Evolutionary conservation across 2,797 vertebrate genomes (phyloP).

Genomic region (Leptodactylus fallax): DNA sequence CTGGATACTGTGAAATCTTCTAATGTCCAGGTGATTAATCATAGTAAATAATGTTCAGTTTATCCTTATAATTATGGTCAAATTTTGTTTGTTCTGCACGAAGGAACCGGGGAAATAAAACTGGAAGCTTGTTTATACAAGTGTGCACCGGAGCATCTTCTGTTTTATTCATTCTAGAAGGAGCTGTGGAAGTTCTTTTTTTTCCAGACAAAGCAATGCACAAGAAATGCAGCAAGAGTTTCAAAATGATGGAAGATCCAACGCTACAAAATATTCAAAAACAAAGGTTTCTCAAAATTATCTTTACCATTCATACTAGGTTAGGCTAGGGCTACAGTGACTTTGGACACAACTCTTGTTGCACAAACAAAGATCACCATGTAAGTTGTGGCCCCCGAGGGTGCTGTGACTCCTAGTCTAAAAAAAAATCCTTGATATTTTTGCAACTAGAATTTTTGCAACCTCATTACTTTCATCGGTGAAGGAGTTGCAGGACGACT

Average conservation of each 20-base stretch:
- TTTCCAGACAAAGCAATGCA: not conserved
- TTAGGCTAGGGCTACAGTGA: too few species aligned
- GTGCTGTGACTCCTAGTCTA: too few species aligned
- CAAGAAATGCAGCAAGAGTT: not conserved
- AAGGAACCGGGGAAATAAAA: slow-evolving; percentile 55
- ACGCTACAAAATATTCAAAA: not conserved
- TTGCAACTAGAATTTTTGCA: too few species aligned
- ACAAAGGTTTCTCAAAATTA: not conserved
- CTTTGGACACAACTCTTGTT: too few species aligned
- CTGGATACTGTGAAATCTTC: slow-evolving; percentile 57
- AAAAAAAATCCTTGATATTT: too few species aligned
- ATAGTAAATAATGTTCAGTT: slow-evolving; percentile 60
- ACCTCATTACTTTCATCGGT: too few species aligned
- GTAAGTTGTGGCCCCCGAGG: too few species aligned
- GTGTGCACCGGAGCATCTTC: slow-evolving; percentile 36
- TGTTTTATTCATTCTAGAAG: slow-evolving; percentile 44
- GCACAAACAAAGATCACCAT: too few species aligned
- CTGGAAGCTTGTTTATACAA: slow-evolving; percentile 50
- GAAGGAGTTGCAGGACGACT: too few species aligned
- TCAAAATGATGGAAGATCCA: too few species aligned
- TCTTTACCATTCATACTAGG: not conserved
- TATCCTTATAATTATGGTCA: slow-evolving; percentile 59
- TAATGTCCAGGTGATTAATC: slow-evolving; percentile 63
- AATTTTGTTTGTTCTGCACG: slow-evolving; percentile 53
- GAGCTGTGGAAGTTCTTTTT: slow-evolving; percentile 10